phyloP scores from a whole-genome alignment of 2,888 invertebrate genomes.

The Plebejus melissa region DNA sequence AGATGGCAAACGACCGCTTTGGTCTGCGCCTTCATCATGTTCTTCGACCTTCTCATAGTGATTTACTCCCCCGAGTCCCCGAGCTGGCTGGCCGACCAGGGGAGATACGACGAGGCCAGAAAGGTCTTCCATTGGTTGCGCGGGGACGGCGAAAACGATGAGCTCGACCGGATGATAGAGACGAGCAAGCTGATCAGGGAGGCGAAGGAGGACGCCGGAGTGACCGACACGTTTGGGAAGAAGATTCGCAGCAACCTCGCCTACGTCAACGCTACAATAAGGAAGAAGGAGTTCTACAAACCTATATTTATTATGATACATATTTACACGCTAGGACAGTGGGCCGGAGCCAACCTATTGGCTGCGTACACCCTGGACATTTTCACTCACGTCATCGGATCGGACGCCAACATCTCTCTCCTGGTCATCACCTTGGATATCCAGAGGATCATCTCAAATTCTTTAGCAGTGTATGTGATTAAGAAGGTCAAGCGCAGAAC shows the following conservation, averaged over 20 bases:
- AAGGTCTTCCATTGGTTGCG: conserved; percentile 77
- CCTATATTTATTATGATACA: conserved; percentile 60
- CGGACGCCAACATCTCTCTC: conserved; percentile 47
- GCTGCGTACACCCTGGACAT: conserved; percentile 56
- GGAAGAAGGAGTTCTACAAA: conserved; percentile 54
- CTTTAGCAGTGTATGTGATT: conserved; percentile 55
- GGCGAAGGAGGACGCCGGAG: conserved; percentile 42
- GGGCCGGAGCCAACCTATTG: conserved; percentile 57
- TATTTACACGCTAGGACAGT: conserved; percentile 53
- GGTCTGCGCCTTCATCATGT: conserved; percentile 62
- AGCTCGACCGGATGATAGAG: conserved; percentile 51
- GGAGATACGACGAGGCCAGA: conserved; percentile 72
- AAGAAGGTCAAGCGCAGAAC: conserved; percentile 58
- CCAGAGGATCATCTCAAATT: conserved; percentile 58
- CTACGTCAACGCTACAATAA: conserved; percentile 46
- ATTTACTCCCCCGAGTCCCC: conserved; percentile 80
- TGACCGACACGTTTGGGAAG: conserved; percentile 42
- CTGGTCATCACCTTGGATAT: conserved; percentile 55
- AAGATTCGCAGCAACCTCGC: conserved; percentile 43
- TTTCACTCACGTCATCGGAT: conserved; percentile 52
- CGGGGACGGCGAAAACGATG: conserved; percentile 65
- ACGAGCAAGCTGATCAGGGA: conserved; percentile 49
- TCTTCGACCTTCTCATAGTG: conserved; percentile 62
- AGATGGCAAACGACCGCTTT: conserved; percentile 76
- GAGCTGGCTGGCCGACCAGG: conserved; percentile 80